phyloP scores from a whole-genome alignment of 2,797 vertebrate species.

The Sibirionetta formosa region DNA sequence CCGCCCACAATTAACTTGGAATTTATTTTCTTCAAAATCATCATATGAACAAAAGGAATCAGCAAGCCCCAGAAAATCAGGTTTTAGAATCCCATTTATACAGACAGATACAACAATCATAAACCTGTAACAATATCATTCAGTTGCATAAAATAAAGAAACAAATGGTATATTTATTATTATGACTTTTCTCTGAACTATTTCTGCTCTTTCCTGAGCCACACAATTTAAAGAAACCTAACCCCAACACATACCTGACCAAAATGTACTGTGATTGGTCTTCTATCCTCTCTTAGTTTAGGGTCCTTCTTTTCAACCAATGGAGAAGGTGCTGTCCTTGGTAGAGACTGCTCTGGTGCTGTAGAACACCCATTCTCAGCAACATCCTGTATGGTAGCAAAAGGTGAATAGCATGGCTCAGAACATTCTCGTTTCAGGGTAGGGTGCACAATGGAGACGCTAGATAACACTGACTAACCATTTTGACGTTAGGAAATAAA shows the following conservation, averaged over 20 bases:
- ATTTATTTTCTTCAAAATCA: neutral
- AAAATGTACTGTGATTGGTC: conserved; percentile 93
- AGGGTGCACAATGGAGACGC: conserved; percentile 45
- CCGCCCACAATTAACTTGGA: neutral
- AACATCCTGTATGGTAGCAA: conserved; percentile 86
- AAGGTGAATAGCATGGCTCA: conserved; percentile 42
- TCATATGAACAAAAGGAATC: neutral
- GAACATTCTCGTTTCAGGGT: neutral
- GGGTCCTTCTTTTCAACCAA: conserved; percentile 85
- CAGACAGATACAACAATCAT: neutral
- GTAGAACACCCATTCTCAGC: conserved; percentile 91
- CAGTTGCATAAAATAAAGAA: neutral
- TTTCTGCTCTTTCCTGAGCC: neutral
- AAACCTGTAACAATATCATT: neutral
- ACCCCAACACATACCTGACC: conserved; percentile 88
- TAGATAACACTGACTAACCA: conserved; percentile 48
- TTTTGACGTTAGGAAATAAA: conserved; percentile 26
- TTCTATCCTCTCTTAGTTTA: conserved; percentile 85
- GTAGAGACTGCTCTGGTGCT: conserved; percentile 79
- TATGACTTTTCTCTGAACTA: neutral
- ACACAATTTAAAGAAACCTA: neutral
- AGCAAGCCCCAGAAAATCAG: neutral
- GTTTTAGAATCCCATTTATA: neutral
- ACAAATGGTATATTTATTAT: fast-evolving
- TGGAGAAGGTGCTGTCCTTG: conserved; percentile 74